Evolutionary conservation across 2,888 invertebrate species (phyloP), one percentile per base, ranked within the genome.

Genomic region (Pandemis corylana): DNA sequence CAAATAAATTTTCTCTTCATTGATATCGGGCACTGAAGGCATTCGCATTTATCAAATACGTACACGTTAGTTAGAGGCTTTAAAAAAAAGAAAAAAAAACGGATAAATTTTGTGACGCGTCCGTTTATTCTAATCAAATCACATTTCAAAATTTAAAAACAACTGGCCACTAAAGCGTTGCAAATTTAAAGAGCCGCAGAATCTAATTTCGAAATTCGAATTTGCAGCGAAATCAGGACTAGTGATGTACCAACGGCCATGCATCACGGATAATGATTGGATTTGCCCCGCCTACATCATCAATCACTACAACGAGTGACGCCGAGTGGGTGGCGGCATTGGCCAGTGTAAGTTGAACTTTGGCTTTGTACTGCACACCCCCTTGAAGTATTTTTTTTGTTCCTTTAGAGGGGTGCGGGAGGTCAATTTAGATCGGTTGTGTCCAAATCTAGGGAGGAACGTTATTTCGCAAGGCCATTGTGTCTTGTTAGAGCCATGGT

Each of bases 231-330:
- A 86, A 87, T 86, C 86, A 84, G 80, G 85, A 84, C 79, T 90
- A 90, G 90, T 92, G 92, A 91, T 90, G 92, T 92, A 89, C 91
- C 87, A 88, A 79, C 88, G 87, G 90, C 90, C 89, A 93, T 94
- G 93, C 93, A 92, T 94, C 94, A 94, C 85, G 90, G 91, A 91
- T 94, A 94, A 94, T 93, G 94, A 94, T 94, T 92, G 92, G 93
- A 93, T 92, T 89, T 87, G 93, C 94, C 93, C 93, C 93, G 93
- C 94, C 94, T 91, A 88, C 90, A 90, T 90, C 94, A 94, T 94
- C 94, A 90, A 94, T 94, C 94, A 94, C 93, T 84, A 80, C 83
- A 87, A 87, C 87, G 87, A 91, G 85, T 90, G 90, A 89, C 89
- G 86, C 87, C 74, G 83, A 85, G 91, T 89, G 82, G 81, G 83